phyloP scores from a whole-genome alignment of 2,797 vertebrate genomes.

The Macropus fuliginosus region DNA sequence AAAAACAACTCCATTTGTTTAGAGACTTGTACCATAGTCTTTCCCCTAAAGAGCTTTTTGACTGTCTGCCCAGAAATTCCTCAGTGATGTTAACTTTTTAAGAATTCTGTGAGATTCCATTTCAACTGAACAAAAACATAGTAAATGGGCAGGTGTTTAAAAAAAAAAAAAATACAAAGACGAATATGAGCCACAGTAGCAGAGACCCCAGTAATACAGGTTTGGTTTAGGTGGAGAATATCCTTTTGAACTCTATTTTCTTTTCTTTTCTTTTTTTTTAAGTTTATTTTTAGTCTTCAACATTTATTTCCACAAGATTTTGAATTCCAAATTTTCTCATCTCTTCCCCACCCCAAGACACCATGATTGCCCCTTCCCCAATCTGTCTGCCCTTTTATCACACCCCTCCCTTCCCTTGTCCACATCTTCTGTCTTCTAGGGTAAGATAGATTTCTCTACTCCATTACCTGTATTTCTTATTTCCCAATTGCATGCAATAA shows the following conservation, averaged over 20 bases:
- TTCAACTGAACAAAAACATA: not conserved
- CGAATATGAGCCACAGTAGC: not conserved
- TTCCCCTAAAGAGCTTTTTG: not conserved
- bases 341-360: too few relatives aligned
- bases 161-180: not conserved
- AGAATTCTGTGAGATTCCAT: not conserved
- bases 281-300: too few relatives aligned
- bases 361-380: too few relatives aligned
- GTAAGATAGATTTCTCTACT: too few relatives aligned
- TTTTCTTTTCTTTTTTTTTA: too few relatives aligned
- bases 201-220: not conserved
- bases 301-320: too few relatives aligned
- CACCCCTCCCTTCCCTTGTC: too few relatives aligned
- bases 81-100: not conserved
- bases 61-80: not conserved
- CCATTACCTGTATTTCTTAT: too few relatives aligned
- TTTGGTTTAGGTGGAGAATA: not conserved
- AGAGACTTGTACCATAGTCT: not conserved
- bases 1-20: not conserved
- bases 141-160: not conserved
- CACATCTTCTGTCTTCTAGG: too few relatives aligned
- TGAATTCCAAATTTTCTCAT: too few relatives aligned
- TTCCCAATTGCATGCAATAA: too few relatives aligned
- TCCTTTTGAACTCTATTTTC: not conserved
- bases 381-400: too few relatives aligned